Evolutionary conservation across 1,140 invertebrate genomes (phyloP).

Genomic region (Physella acuta): DNA sequence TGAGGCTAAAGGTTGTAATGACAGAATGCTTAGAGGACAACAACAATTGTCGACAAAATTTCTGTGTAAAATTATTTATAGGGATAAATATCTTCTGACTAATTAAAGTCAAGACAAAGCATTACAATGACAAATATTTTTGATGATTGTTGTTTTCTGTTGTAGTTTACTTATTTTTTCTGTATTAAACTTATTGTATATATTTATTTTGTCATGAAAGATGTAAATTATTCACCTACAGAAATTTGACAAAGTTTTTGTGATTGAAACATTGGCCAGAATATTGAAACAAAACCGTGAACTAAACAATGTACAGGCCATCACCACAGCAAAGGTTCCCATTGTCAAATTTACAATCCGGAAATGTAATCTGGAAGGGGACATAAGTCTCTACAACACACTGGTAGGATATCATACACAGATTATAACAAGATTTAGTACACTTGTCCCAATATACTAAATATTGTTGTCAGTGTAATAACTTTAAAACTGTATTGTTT

Average conservation of each 20-base stretch:
- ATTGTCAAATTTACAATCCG: conserved; percentile 67
- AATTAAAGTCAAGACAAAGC: too few relatives aligned
- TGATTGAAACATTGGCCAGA: conserved; percentile 60
- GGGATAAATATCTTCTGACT: too few relatives aligned
- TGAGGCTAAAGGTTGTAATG: too few relatives aligned
- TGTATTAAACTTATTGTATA: background rate
- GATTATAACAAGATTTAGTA: too few relatives aligned
- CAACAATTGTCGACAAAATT: too few relatives aligned
- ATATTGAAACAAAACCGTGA: conserved; percentile 56
- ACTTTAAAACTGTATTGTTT: background rate
- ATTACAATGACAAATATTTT: too few relatives aligned
- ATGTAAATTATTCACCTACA: conserved; percentile 45
- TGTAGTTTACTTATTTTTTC: too few relatives aligned
- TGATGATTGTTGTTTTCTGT: too few relatives aligned
- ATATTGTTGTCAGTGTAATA: background rate
- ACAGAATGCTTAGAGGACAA: too few relatives aligned
- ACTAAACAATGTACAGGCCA: conserved; percentile 63
- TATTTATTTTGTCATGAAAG: background rate
- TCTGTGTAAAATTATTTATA: too few relatives aligned
- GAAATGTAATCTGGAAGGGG: conserved; percentile 63
- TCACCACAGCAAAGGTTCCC: conserved; percentile 70
- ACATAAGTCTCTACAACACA: conserved; percentile 69
- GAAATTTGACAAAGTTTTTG: conserved; percentile 55
- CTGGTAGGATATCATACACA: conserved; percentile 53
- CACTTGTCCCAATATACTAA: background rate